Percentiles rank a stretch among this genome's conserved stretches.
Conservation (phyloP, 2,113 vertebrate genomes). For the Crotophaga sulcirostris region DNA sequence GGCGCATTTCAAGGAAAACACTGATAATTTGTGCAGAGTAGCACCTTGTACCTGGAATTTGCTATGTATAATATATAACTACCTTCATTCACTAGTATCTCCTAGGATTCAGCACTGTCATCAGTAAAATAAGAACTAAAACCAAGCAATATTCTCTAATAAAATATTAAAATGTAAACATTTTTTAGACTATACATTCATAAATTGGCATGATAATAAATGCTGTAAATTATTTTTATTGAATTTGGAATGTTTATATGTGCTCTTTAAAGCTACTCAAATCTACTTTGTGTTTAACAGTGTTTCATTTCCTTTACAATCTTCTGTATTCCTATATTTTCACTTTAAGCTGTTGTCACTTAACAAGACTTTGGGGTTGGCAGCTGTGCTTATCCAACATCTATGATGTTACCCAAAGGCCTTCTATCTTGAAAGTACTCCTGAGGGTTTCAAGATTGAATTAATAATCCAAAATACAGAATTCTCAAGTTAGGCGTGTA, state of each 20-base stretch:
- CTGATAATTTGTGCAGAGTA: background rate
- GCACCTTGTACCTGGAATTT: conserved; percentile 23
- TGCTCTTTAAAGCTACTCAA: background rate
- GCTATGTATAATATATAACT: background rate
- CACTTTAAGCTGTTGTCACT: background rate
- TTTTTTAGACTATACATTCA: background rate
- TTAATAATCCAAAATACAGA: background rate
- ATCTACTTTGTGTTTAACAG: background rate
- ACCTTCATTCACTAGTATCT: conserved; percentile 22
- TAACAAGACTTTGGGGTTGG: background rate
- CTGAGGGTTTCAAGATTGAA: background rate
- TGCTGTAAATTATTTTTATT: background rate
- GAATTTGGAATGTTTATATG: background rate
- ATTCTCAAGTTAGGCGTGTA: background rate
- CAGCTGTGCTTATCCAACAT: background rate
- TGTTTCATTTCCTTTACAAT: background rate
- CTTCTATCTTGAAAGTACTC: background rate
- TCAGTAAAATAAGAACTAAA: background rate
- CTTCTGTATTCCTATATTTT: background rate
- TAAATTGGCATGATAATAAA: background rate
- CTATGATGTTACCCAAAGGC: background rate
- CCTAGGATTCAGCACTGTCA: conserved; percentile 15
- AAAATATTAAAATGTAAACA: background rate
- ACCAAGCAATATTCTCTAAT: background rate
- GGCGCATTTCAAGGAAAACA: conserved; percentile 11